phyloP scores from a whole-genome alignment of 2,797 vertebrate genomes.

The Heterohyrax brucei region DNA sequence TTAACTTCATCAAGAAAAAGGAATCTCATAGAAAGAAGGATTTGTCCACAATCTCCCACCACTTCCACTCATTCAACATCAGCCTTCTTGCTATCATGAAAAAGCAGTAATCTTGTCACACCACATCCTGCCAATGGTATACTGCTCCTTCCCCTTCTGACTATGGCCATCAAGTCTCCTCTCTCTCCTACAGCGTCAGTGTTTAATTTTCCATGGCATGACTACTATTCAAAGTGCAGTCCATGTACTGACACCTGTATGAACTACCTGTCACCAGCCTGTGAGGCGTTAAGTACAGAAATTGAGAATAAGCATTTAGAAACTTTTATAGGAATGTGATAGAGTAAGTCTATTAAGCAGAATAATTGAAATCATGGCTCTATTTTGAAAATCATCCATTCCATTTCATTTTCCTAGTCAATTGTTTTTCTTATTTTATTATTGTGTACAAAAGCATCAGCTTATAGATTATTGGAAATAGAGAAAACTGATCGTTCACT shows the following conservation, averaged over 20 bases:
- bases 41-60: neutral
- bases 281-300: neutral
- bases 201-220: neutral
- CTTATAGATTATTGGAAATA: neutral
- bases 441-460: neutral
- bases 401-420: constrained; percentile 4
- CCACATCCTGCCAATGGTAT: neutral
- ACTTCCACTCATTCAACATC: neutral
- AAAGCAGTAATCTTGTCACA: neutral
- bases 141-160: neutral
- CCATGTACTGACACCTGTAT: neutral
- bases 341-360: neutral
- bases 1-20: neutral
- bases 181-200: neutral
- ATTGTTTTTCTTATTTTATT: constrained; percentile 6
- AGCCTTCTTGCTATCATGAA: neutral
- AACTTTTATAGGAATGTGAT: neutral
- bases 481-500: neutral
- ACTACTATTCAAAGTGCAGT: neutral
- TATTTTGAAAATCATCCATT: neutral
- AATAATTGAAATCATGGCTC: neutral
- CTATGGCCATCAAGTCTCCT: neutral
- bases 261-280: neutral
- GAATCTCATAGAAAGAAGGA: constrained; percentile 28
- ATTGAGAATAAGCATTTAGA: neutral